Evolutionary conservation across 2,113 vertebrate species (phyloP), one percentile per base, ranked within the genome.

Genomic region (Balaeniceps rex): DNA sequence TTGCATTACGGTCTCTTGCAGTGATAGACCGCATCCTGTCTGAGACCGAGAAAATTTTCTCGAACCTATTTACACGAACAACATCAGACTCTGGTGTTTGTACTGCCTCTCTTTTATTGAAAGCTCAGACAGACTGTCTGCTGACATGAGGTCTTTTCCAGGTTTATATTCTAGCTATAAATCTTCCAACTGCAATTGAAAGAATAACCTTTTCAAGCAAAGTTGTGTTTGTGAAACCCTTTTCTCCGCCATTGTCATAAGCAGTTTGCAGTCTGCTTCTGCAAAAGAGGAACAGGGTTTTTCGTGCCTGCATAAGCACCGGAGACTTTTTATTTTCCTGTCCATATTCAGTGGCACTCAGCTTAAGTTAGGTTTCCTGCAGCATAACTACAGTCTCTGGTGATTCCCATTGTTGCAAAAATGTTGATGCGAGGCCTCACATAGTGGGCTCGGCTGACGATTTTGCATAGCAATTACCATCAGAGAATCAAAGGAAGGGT

Each of bases 111-210:
- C 51, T 66, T 91, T 70, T 47, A 68, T 46, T 91, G 87, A 84
- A 91, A 92, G 64, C 65, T 91, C 87, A 91, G 87, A 63, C 77
- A 71, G 49, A 74, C 44, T 28, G 61, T 78, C 84, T 82, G 74
- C 77, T 91, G 82, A 93, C 42, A n/a, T 0, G 3, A 75, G 78
- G 42, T 87, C 61, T 91, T 92, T 92, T 66, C 76, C 64, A 71
- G 71, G n/a, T 81, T 94, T 78, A 24, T 91, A 36, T 81, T 91
- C 80, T 88, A 51, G 33, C 77, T 91, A 58, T 75, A 91, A 91
- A 78, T 92, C 64, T 88, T 74, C 49, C 54, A 86, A 42, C 46
- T 87, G 51, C 47, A 75, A 38, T 6, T 83, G 86, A 78, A 92
- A 69, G 65, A 92, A 51, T n/a, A 71, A 79, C 26, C 24, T 85